Evolutionary conservation across 2,888 invertebrate species (phyloP).

Genomic region (Apamea crenata): DNA sequence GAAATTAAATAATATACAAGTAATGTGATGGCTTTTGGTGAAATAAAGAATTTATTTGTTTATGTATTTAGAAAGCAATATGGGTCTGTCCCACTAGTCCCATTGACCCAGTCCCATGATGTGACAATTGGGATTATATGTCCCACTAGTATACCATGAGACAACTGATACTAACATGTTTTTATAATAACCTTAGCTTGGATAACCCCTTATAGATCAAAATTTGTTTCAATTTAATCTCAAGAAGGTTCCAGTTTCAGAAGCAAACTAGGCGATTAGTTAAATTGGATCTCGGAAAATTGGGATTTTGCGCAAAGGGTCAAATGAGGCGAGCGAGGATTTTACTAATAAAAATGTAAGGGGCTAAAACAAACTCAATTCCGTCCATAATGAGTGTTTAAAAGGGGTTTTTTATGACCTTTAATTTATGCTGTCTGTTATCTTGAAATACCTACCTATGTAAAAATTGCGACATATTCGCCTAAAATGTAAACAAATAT

Average conservation of each 20-base stretch:
- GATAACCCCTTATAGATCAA: slow-evolving; percentile 2
- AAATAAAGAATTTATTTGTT: no score
- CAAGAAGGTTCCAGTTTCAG: slow-evolving; percentile 10
- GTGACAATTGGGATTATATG: no score
- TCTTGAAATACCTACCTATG: background rate
- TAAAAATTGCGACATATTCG: no score
- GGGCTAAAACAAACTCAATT: background rate
- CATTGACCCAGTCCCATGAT: no score
- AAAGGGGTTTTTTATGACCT: background rate
- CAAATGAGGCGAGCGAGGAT: slow-evolving; percentile 39
- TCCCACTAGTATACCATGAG: no score
- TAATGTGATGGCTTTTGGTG: no score
- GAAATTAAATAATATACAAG: no score
- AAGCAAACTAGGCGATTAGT: slow-evolving; percentile 44
- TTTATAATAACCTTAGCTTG: background rate
- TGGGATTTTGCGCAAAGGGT: slow-evolving; percentile 35
- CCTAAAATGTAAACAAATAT: no score
- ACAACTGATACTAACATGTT: no score
- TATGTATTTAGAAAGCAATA: no score
- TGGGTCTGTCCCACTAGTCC: no score
- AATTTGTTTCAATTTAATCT: slow-evolving; percentile 39
- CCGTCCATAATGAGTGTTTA: background rate
- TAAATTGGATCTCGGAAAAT: slow-evolving; percentile 52
- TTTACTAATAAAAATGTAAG: slow-evolving; percentile 33
- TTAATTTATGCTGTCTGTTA: background rate